Evolutionary conservation across 1,140 invertebrate species (phyloP), one percentile per base, ranked within the genome.

Genomic region (Diachasmimorpha longicaudata): DNA sequence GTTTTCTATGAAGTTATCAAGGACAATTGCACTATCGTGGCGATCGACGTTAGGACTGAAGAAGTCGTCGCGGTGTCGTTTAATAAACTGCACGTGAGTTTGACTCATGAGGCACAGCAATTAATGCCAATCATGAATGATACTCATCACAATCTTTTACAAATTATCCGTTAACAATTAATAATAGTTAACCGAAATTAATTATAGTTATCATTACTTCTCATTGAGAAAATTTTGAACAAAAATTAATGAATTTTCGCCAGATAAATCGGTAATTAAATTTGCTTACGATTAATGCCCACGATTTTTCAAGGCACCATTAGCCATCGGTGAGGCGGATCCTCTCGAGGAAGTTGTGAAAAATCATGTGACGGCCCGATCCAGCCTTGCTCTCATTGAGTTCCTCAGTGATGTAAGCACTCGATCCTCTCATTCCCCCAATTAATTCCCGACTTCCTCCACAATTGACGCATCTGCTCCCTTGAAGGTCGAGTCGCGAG

Each of bases 261-360:
- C 39, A 6, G 4, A 13, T 42, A 42, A 42, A 42, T 42, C 39
- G 0, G 1, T 10, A 42, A 42, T 42, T 42, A 13, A 42, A 4
- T 42, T 10, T 10, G 11, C 39, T 42, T 13, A 13, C 13, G 39
- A 42, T 42, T 42, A 19, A 52, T 52, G 14, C 16, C 46, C n/a
- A 10, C 52, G 11, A 9, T 52, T 16, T 70, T 42, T 73, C 74
- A 36, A 90, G 89, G 82, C 72, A 6, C 70, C 81, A 5, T 80
- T 85, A 14, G 79, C 85, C 76, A 79, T 81, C 6, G 86, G 85
- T 4, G 88, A 90, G 44, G 88, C 87, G 37, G 84, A 89, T 44
- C 90, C 90, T 77, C 90, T 93, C 66, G 85, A 90, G 10, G 84
- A 88, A 79, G 92, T 92, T 71, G 85, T 90, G 4, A 88, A 91